A percentile compares a stretch with the other conserved stretches of the same genome.
phyloP scores from a whole-genome alignment of 2,113 vertebrate genomes.

The Sialia sialis region DNA sequence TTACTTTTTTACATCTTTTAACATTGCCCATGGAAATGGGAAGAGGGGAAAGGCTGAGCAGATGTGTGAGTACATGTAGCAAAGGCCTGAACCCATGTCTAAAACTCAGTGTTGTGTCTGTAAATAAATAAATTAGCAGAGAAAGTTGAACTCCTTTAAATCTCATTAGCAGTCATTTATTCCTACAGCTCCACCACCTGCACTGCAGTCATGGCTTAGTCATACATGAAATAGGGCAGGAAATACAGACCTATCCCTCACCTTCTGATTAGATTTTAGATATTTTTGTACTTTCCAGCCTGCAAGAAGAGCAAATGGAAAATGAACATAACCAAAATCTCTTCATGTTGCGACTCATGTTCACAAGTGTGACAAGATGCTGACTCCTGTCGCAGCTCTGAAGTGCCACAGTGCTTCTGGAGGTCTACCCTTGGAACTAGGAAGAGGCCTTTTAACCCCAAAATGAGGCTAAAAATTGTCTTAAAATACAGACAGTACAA shows the following conservation, averaged over 20 bases:
- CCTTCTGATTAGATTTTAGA: neutral
- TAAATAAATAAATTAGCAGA: neutral
- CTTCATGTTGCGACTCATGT: neutral
- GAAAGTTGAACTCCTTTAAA: neutral
- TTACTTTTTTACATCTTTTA: neutral
- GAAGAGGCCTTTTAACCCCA: neutral
- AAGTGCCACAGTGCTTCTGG: neutral
- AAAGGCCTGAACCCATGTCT: neutral
- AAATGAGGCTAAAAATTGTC: neutral
- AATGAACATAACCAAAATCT: neutral
- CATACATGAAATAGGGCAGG: neutral
- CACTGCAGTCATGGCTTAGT: neutral
- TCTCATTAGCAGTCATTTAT: neutral
- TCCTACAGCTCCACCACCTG: neutral
- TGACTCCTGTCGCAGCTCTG: neutral
- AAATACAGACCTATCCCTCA: neutral
- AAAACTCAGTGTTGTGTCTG: neutral
- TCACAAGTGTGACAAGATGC: neutral
- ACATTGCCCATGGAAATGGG: neutral
- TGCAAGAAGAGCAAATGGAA: neutral
- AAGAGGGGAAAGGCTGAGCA: neutral
- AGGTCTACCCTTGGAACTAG: neutral
- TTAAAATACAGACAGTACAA: neutral
- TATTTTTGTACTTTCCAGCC: neutral
- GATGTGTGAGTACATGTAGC: neutral